These are phyloP conservation scores for Esox niger DNA, from an alignment of 2,113 vertebrate genomes.

Conservation along the genomic window DNA sequence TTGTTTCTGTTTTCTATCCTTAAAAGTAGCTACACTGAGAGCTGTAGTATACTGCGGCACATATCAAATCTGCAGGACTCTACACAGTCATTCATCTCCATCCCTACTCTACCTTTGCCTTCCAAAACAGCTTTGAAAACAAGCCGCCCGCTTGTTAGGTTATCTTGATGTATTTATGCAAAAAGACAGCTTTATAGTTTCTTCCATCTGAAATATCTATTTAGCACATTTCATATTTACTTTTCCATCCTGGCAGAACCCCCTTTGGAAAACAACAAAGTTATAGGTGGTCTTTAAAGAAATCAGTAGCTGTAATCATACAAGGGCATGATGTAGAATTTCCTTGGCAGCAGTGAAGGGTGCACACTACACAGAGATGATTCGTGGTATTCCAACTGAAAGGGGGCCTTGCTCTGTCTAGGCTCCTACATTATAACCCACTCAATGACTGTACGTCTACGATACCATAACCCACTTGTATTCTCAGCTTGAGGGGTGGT, in stretches of 20 bases:
- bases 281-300: conserved; percentile 28
- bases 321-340: conserved; percentile 15
- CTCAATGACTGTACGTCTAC: background rate
- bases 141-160: conserved; percentile 46
- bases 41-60: no score
- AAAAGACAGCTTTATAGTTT: conserved; percentile 38
- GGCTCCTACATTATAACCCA: background rate
- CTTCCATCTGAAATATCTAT: conserved; percentile 43
- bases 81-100: conserved; percentile 25
- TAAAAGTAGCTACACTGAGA: background rate
- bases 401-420: background rate
- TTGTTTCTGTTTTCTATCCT: background rate
- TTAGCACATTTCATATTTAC: conserved; percentile 33
- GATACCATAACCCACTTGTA: no score
- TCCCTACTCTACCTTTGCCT: background rate
- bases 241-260: conserved; percentile 52
- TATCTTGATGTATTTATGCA: conserved; percentile 48
- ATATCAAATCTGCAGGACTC: background rate
- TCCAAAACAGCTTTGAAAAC: conserved; percentile 35
- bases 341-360: conserved; percentile 1
- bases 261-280: conserved; percentile 37
- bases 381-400: background rate
- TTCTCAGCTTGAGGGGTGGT: background rate
- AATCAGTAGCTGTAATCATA: conserved; percentile 27
- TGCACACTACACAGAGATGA: conserved; percentile 1